Evolutionary conservation across 2,113 vertebrate genomes (phyloP).

Genomic region (Trematomus loennbergii): DNA sequence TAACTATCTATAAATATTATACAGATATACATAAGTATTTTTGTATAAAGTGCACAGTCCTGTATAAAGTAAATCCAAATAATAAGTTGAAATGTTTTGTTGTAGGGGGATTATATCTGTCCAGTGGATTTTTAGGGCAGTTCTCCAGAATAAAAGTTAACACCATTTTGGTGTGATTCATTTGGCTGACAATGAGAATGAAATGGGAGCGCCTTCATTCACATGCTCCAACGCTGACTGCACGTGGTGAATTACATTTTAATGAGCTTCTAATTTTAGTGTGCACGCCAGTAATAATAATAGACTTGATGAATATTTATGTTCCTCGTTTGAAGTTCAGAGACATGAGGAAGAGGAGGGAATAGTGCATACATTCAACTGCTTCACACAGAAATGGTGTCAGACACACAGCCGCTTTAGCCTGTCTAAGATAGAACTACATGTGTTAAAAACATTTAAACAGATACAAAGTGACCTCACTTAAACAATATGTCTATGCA

Average conservation of each 20-base stretch:
- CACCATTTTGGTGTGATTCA: conserved; percentile 51
- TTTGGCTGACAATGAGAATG: conserved; percentile 52
- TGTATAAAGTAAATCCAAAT: background rate
- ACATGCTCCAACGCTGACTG: conserved; percentile 73
- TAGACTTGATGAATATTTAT: conserved; percentile 82
- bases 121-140: conserved; percentile 2
- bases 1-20: background rate
- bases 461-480: conserved; percentile 3
- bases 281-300: conserved; percentile 77
- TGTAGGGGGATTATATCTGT: background rate
- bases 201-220: conserved; percentile 60
- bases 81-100: background rate
- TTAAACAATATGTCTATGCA: background rate
- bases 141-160: conserved; percentile 29
- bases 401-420: conserved; percentile 26
- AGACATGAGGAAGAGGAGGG: conserved; percentile 41
- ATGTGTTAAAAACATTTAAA: background rate
- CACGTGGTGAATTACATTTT: conserved; percentile 85
- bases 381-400: conserved; percentile 37
- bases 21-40: background rate
- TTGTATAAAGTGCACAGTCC: background rate
- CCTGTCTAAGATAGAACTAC: conserved; percentile 36
- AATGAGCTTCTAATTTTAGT: conserved; percentile 86
- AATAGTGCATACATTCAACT: conserved; percentile 37
- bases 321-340: conserved; percentile 77